phyloP scores from a whole-genome alignment of 2,113 vertebrate species.

The Archilochus colubris region DNA sequence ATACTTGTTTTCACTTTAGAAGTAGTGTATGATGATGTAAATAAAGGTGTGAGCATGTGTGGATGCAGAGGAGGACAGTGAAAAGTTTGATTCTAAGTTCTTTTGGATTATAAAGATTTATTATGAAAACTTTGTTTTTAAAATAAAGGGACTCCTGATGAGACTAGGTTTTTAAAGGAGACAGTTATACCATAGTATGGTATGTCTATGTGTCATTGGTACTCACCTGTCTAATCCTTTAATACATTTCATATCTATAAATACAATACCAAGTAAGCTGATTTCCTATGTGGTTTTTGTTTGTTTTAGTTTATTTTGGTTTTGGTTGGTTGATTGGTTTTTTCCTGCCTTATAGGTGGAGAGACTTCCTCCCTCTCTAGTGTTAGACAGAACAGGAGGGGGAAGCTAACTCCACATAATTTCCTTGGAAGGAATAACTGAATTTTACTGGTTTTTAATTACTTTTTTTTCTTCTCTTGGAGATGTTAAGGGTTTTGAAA shows the following conservation, averaged over 20 bases:
- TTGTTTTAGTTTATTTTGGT: no score
- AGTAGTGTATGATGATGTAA: not conserved
- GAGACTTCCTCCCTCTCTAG: not conserved
- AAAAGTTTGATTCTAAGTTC: not conserved
- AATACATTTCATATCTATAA: not conserved
- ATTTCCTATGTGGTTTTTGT: not conserved
- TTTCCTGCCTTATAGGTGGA: not conserved
- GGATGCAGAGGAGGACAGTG: not conserved
- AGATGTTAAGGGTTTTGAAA: not conserved
- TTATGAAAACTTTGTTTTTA: not conserved
- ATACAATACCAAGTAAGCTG: not conserved
- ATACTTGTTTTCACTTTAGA: not conserved
- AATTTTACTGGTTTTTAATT: not conserved
- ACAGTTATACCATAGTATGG: not conserved
- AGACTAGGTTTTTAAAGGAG: not conserved
- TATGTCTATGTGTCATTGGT: not conserved
- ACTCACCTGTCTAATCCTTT: not conserved
- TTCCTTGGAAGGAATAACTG: not conserved
- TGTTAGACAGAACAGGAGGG: not conserved
- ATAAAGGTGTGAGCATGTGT: not conserved
- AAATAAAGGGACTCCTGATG: not conserved
- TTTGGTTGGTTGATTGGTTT: accelerated
- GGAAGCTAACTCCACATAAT: not conserved
- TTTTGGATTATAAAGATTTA: not conserved
- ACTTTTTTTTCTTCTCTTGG: not conserved